Evolutionary conservation across 2,797 vertebrate species (phyloP), one percentile per base, ranked within the genome.

Genomic region (Gallirallus australis): DNA sequence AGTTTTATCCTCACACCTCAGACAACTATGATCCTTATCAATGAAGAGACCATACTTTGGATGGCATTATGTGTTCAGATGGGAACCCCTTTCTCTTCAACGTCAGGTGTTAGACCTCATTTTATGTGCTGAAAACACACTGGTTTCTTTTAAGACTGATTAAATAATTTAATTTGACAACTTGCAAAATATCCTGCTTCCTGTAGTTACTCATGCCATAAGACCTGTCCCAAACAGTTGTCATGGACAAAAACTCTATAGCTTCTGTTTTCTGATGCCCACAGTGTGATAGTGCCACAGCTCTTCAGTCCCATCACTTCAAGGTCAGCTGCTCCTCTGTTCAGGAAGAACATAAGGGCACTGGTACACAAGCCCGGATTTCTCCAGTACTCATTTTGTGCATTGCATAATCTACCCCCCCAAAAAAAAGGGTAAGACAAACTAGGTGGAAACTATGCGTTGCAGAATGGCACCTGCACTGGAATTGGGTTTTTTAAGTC

Each of bases 141-240:
- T 66, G 39, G 31, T 78, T 85, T 73, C 42, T 91, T 88, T 87
- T 65, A 77, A 87, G 64, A 91, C 5, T 0, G 0, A 82, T 87
- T 76, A 80, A 89, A 73, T 70, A 1, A 80, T 53, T 93, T 79
- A 39, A 69, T 35, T 66, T 83, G 71, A 85, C 60, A 70, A 91
- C 52, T 77, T 94, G 82, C 75, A 92, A 89, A 92, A 87, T 68
- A 87, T 47, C n/a, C 31, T 80, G n/a, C 31, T 82, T 89, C 71
- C 52, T 88, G 75, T 42, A 82, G 72, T 80, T 91, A 50, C 6
- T 80, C 37, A n/a, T n/a, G 35, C n/a, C 2, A 0, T 54, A 48
- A n/a, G 79, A 73, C 10, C 35, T 80, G 56, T 24, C 68, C 64
- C 85, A 71, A 83, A 93, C 72, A 91, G 21, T 19, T 63, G 21